These are phyloP conservation scores for Sparidentex hasta DNA, from an alignment of 2,797 vertebrate species.

Conservation along the genomic window DNA sequence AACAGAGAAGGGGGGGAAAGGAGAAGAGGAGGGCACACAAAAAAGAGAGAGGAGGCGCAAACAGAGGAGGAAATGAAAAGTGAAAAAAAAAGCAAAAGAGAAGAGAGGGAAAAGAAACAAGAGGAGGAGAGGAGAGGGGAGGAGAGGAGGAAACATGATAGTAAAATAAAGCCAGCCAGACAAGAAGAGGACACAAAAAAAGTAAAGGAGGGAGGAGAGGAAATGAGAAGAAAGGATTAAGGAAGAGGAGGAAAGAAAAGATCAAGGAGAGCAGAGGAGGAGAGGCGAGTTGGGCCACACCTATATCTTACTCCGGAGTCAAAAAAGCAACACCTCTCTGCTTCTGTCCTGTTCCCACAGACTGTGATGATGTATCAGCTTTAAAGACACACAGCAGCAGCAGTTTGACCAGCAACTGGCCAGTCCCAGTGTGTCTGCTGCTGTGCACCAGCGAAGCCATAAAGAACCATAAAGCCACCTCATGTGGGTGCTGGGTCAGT, in stretches of 20 bases:
- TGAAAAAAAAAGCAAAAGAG: no score
- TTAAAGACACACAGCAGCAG: not conserved
- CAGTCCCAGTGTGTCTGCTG: slow-evolving; percentile 11
- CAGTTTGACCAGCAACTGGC: slow-evolving; percentile 9
- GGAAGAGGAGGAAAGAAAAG: no score
- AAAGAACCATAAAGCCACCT: slow-evolving; percentile 12
- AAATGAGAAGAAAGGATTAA: no score
- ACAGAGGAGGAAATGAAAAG: not conserved
- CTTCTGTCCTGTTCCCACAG: slow-evolving; percentile 31
- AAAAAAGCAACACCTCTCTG: slow-evolving; percentile 14
- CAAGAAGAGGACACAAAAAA: not conserved
- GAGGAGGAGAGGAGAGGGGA: not conserved
- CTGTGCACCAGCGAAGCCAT: slow-evolving; percentile 32
- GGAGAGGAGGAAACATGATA: no score
- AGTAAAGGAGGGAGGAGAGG: not conserved
- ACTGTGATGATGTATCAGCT: slow-evolving; percentile 4
- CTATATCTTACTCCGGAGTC: slow-evolving; percentile 42
- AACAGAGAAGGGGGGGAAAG: not conserved
- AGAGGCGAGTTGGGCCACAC: slow-evolving; percentile 57
- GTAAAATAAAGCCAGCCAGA: no score
- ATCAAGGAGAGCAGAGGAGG: slow-evolving; percentile 1
- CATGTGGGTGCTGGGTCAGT: not conserved
- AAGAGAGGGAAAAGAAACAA: not conserved
- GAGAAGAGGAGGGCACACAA: not conserved
- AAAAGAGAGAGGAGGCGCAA: not conserved